These are phyloP conservation scores for Alces alces DNA, from an alignment of 2,113 vertebrate species.

Conservation along the genomic window DNA sequence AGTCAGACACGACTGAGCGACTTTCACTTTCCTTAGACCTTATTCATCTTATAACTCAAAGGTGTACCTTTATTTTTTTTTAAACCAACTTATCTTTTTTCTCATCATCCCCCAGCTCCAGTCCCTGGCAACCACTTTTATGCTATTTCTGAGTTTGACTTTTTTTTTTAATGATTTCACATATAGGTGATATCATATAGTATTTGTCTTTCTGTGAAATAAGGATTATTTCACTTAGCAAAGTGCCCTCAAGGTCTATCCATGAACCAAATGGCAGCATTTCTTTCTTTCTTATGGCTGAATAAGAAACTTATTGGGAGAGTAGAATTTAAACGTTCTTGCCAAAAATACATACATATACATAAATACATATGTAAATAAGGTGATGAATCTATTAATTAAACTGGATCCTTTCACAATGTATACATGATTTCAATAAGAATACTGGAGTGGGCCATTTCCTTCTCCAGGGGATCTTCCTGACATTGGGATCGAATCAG, in stretches of 20 bases:
- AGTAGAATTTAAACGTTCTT: neutral
- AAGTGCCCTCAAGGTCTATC: neutral
- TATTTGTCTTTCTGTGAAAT: neutral
- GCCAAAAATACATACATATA: neutral
- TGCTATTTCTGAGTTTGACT: neutral
- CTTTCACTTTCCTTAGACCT: neutral
- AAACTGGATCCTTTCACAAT: neutral
- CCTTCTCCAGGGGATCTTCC: neutral
- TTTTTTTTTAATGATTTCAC: neutral
- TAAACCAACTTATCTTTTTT: neutral
- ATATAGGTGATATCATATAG: neutral
- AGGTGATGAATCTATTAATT: neutral
- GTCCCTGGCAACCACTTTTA: neutral
- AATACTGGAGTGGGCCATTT: neutral
- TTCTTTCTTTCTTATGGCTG: neutral
- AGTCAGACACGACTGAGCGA: neutral
- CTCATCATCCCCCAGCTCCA: fast-evolving
- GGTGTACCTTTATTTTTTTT: neutral
- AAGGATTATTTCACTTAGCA: neutral
- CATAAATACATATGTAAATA: too few relatives aligned
- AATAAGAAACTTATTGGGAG: neutral
- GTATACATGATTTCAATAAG: neutral
- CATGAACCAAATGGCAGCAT: neutral
- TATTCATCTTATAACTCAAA: neutral
- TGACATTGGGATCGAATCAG: neutral